phyloP scores from a whole-genome alignment of 2,113 vertebrate species.

The Festucalex cinctus region DNA sequence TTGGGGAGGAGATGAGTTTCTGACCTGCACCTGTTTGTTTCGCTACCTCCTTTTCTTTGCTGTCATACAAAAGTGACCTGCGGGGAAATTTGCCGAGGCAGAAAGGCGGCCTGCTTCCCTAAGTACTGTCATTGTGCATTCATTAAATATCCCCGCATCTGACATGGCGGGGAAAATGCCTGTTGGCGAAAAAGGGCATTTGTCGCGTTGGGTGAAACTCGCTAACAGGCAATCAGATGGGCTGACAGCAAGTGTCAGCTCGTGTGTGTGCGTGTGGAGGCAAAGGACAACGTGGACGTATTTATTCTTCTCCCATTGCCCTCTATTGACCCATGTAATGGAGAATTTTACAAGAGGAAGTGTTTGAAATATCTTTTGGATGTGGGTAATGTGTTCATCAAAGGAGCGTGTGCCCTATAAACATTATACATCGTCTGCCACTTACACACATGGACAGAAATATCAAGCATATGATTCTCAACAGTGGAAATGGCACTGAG shows the following conservation, averaged over 20 bases:
- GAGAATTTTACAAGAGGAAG: conserved; percentile 73
- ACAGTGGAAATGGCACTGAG: neutral
- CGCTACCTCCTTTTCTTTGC: conserved; percentile 40
- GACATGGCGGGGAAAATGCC: conserved; percentile 74
- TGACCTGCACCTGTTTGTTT: conserved; percentile 80
- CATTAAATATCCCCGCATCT: conserved; percentile 84
- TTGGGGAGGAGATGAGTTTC: conserved; percentile 87
- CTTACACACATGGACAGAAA: neutral
- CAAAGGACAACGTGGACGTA: conserved; percentile 53
- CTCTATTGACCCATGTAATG: conserved; percentile 80
- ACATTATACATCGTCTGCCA: neutral
- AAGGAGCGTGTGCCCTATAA: conserved; percentile 16
- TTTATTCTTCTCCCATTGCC: conserved; percentile 78
- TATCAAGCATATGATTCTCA: neutral
- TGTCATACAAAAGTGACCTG: conserved; percentile 76
- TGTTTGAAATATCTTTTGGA: conserved; percentile 75
- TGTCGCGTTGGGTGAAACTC: conserved; percentile 76
- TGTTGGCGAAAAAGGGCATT: conserved; percentile 65
- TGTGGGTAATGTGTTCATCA: conserved; percentile 66
- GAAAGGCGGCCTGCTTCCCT: conserved; percentile 67
- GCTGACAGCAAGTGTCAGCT: conserved; percentile 73
- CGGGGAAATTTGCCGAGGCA: conserved; percentile 84
- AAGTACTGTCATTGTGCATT: conserved; percentile 77
- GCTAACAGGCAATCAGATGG: conserved; percentile 80
- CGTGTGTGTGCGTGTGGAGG: conserved; percentile 20